phyloP scores from a whole-genome alignment of 2,888 invertebrate species.

The Danaus chrysippus region DNA sequence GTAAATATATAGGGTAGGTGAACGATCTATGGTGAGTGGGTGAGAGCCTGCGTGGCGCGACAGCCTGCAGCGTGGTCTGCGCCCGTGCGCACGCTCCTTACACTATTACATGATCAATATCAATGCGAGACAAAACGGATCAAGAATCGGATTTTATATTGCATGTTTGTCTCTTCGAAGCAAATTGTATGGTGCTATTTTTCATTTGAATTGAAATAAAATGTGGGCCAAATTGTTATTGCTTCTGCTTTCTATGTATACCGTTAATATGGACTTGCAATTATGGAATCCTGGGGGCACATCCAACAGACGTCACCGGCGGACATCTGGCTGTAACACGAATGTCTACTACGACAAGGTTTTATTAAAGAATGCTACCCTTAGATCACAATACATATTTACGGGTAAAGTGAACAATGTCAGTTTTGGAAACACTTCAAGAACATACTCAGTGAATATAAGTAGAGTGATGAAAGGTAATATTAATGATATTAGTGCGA shows the following conservation, averaged over 20 bases:
- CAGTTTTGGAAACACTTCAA: slow-evolving; percentile 44
- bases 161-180: slow-evolving; percentile 5
- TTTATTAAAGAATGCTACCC: slow-evolving; percentile 55
- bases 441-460: slow-evolving; percentile 63
- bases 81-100: slow-evolving; percentile 66
- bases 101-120: slow-evolving; percentile 31
- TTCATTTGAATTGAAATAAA: slow-evolving; percentile 33
- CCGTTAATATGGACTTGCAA: slow-evolving; percentile 41
- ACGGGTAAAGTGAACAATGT: slow-evolving; percentile 63
- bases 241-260: slow-evolving; percentile 43
- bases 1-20: slow-evolving; percentile 75
- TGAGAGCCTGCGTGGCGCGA: slow-evolving; percentile 50
- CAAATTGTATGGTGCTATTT: slow-evolving; percentile 21
- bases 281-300: slow-evolving; percentile 31
- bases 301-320: slow-evolving; percentile 35
- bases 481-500: slow-evolving; percentile 58
- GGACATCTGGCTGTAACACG: slow-evolving; percentile 42
- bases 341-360: slow-evolving; percentile 52
- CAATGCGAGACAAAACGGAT: slow-evolving; percentile 17
- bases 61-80: slow-evolving; percentile 65
- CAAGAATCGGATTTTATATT: background rate
- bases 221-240: slow-evolving; percentile 49
- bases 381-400: slow-evolving; percentile 63
- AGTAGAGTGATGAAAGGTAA: slow-evolving; percentile 67
- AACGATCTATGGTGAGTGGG: slow-evolving; percentile 72